Percentiles rank a stretch among this genome's conserved stretches.
These are phyloP conservation scores for Pluvianellus socialis DNA, from an alignment of 2,113 vertebrate genomes.

Conservation along the genomic window DNA sequence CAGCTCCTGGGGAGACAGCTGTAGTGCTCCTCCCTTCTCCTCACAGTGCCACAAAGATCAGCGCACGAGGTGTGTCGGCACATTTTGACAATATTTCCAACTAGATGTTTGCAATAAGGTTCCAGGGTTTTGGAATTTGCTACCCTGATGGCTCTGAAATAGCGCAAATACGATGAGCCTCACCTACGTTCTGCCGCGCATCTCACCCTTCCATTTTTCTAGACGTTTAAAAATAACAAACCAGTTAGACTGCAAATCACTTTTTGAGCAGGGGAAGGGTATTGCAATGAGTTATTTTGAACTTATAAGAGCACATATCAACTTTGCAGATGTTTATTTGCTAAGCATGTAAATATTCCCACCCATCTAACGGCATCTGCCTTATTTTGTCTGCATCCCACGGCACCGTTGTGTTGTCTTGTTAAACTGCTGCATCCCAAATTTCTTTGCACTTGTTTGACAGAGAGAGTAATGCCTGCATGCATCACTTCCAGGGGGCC, in stretches of 20 bases:
- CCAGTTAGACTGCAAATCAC: background rate
- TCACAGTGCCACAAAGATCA: background rate
- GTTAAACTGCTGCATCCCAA: background rate
- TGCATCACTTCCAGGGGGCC: background rate
- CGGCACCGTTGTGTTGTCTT: background rate
- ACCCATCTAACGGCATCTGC: background rate
- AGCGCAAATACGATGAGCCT: background rate
- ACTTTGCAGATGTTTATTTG: background rate
- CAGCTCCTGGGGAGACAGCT: background rate
- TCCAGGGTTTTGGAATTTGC: background rate
- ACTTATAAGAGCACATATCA: background rate
- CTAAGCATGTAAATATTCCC: background rate
- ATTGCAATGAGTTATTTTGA: background rate
- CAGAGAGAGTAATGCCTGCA: background rate
- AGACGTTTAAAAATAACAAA: background rate
- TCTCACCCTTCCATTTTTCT: background rate
- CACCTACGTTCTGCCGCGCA: background rate
- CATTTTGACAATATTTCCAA: background rate
- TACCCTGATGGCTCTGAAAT: background rate
- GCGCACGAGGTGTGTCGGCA: background rate
- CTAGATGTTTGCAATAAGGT: background rate
- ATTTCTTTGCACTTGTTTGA: background rate
- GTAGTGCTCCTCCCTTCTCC: background rate
- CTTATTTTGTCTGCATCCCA: background rate
- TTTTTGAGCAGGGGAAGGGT: background rate